Evolutionary conservation across 2,113 vertebrate genomes (phyloP).

Genomic region (Camelus bactrianus): DNA sequence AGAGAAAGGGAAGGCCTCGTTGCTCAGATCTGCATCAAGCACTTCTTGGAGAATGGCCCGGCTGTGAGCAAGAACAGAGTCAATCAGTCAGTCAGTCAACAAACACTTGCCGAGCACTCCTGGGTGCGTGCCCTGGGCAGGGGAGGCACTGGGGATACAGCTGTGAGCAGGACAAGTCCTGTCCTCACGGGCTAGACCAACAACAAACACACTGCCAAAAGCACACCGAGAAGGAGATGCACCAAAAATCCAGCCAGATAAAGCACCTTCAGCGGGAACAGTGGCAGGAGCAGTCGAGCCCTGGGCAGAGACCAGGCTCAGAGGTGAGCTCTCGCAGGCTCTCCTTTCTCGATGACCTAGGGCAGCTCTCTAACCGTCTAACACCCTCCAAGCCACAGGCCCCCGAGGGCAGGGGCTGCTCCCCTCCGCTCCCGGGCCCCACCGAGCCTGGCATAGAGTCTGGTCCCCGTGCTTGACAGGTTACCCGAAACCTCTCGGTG

Average conservation of each 20-base stretch:
- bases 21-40: conserved; percentile 93
- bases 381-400: rapidly evolving
- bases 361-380: rapidly evolving
- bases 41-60: conserved; percentile 94
- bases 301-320: rapidly evolving
- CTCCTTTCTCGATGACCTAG: rapidly evolving
- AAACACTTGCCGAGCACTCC: neutral
- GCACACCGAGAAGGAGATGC: rapidly evolving
- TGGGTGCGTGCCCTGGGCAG: rapidly evolving
- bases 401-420: neutral
- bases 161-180: rapidly evolving
- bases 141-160: rapidly evolving
- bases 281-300: rapidly evolving
- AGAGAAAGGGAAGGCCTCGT: conserved; percentile 96
- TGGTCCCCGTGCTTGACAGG: rapidly evolving
- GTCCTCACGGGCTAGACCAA: rapidly evolving
- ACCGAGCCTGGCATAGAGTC: neutral
- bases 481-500: rapidly evolving
- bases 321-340: rapidly evolving
- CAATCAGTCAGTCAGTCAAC: neutral
- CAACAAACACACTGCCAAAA: rapidly evolving
- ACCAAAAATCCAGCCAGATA: rapidly evolving
- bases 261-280: rapidly evolving
- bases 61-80: conserved; percentile 82
- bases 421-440: rapidly evolving